Base-by-base conservation (phyloP, 2,797 vertebrate species). In the Gambusia yucatana region DNA sequence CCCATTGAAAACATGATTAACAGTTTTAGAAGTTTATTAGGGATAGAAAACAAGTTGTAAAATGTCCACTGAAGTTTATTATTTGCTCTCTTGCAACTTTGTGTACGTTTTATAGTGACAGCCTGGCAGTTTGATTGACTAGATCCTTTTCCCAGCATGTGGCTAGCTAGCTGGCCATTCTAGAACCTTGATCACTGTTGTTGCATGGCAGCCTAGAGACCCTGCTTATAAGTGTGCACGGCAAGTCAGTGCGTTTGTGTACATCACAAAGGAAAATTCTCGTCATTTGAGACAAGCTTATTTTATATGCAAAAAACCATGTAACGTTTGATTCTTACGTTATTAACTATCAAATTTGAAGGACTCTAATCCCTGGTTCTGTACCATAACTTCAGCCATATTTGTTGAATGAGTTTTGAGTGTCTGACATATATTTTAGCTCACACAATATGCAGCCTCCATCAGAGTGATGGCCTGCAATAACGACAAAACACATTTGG, bases 81-180 rank as follows among this genome's bases (percentile, higher is more conserved):
- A 43, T 70, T 44, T 44, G 25, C 41, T n/a, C 41, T n/a, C 67
- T 25, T 25, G 63, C 22, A 50, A 85, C 83, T 89, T 83, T 82
- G 81, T 83, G 77, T 73, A 86, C 67, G 82, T 70, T 84, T 84
- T 84, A 76, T 79, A 80, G 30, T 72, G 81, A 75, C 85, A 85
- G 84, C 25, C 85, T 78, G 59, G 76, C 80, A 80, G 82, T 78
- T 84, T 84, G 41, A 87, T 79, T 91, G 88, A 86, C 91, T 76
- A 70, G 59, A 76, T 88, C 84, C 84, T 86, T 84, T 81, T 83
- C 78, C 82, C 76, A 67, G 41, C 72, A 82, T 89, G 83, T 76
- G 57, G 75, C 59, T 74, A 52, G 84, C 77, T 83, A 75, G 86
- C 88, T 83, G 71, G 86, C 86, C 79, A 76, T 74, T 75, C 78